Evolutionary conservation across 1,140 invertebrate genomes (phyloP).

Genomic region (Tribolium madens): DNA sequence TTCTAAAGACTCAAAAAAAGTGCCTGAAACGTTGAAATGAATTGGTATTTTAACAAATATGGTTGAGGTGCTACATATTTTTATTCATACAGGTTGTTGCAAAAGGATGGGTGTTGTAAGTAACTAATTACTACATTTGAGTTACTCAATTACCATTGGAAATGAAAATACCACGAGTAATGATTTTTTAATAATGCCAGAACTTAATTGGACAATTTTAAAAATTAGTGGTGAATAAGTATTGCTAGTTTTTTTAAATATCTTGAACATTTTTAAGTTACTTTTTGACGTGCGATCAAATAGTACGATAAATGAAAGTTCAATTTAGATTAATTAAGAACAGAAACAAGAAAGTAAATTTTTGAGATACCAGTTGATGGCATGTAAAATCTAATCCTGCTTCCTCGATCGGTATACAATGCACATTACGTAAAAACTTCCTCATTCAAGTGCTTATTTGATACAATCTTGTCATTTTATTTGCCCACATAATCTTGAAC

Average conservation of each 20-base stretch:
- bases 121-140: neutral
- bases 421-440: conserved; percentile 9
- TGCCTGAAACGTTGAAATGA: no score
- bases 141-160: conserved; percentile 1
- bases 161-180: conserved; percentile 1
- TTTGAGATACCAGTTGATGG: no score
- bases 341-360: no score
- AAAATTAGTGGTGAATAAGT: no score
- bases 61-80: neutral
- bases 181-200: neutral
- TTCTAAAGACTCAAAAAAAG: no score
- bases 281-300: no score
- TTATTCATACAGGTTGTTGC: conserved; percentile 21
- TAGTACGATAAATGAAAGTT: no score
- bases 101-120: neutral
- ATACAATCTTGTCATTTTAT: conserved; percentile 28
- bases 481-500: conserved; percentile 26
- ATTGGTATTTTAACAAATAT: no score
- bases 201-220: no score
- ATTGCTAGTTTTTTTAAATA: no score
- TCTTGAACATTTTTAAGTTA: no score
- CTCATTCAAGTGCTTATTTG: conserved; percentile 4
- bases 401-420: neutral
- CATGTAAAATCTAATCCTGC: neutral
- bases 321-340: no score